A percentile compares a stretch with the other conserved stretches of the same genome.
phyloP scores from a whole-genome alignment of 2,797 vertebrate species.

The Pipistrellus nathusii region DNA sequence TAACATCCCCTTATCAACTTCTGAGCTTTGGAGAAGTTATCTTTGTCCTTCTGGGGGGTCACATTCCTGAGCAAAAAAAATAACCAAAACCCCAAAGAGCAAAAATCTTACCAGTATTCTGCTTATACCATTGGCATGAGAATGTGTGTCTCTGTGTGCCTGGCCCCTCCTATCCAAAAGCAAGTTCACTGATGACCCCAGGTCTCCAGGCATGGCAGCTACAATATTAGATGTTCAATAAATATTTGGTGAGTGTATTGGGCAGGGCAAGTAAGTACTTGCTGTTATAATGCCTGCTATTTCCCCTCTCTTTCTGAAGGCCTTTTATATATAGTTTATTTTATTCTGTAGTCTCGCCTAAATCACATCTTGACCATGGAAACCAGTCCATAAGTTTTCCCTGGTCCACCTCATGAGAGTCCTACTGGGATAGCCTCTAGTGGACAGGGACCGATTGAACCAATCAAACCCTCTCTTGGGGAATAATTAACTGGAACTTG shows the following conservation, averaged over 20 bases:
- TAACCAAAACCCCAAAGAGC: background rate
- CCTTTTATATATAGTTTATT: background rate
- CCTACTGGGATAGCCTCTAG: background rate
- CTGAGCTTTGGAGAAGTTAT: conserved; percentile 6
- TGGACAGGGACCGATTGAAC: background rate
- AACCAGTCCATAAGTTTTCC: background rate
- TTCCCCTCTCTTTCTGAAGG: background rate
- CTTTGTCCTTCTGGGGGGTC: conserved; percentile 14
- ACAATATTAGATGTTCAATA: background rate
- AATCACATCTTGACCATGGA: conserved; percentile 14
- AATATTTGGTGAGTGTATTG: background rate
- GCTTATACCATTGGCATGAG: background rate
- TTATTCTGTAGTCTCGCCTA: background rate
- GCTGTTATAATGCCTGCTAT: background rate
- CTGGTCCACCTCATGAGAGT: background rate
- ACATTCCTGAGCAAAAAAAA: conserved; percentile 21
- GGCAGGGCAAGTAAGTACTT: background rate
- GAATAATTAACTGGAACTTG: background rate
- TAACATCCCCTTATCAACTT: background rate
- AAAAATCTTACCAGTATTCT: conserved; percentile 38
- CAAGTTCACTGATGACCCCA: background rate
- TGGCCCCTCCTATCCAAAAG: background rate
- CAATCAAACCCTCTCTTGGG: background rate
- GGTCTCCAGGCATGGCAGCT: background rate
- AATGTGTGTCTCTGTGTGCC: background rate